Base-by-base conservation (phyloP, 2,113 vertebrate genomes). In the Irena cyanogastra region DNA sequence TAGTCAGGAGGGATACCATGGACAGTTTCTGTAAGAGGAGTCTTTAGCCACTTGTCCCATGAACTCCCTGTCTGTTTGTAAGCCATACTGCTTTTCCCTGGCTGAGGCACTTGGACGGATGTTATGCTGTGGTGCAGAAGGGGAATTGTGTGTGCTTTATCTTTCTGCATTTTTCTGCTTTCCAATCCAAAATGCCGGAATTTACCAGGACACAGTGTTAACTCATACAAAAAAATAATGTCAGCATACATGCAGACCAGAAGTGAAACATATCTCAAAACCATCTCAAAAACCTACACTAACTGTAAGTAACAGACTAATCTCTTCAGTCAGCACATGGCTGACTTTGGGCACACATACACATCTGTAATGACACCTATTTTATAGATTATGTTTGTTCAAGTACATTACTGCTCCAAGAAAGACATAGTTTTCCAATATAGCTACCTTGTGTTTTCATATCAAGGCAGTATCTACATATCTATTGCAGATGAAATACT, bases 341-440 rank as follows among this genome's bases (percentile, higher is more conserved):
- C 19, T 64, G 71, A 63, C n/a, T 21, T 56, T 54, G 56, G 70
- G 37, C 35, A 57, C 44, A 53, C n/a, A 49, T 16, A 30, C 0
- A 2, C 64, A 33, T 81, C 60, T 86, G 33, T 26, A 28, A 71
- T 59, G 66, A 81, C 85, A 56, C 45, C 63, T 83, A 37, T 19
- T 90, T 89, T 71, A 30, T 64, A 66, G 53, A 45, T 61, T 13
- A 6, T 79, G 71, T 76, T 89, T 94, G 76, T 84, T 92, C 80
- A 90, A 72, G 49, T 71, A 52, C 10, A 10, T 63, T 71, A 52
- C 84, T 87, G 31, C 52, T 54, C 23, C 13, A 60, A 83, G 85
- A 92, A 93, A 81, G 54, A 63, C 18, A 12, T 42, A 35, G 69
- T 83, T 94, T 96, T 97, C 87, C 89, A 59, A 68, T 94, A 80